These are phyloP conservation scores for Tylochromis polylepis DNA, from an alignment of 2,113 vertebrate species.

Conservation along the genomic window DNA sequence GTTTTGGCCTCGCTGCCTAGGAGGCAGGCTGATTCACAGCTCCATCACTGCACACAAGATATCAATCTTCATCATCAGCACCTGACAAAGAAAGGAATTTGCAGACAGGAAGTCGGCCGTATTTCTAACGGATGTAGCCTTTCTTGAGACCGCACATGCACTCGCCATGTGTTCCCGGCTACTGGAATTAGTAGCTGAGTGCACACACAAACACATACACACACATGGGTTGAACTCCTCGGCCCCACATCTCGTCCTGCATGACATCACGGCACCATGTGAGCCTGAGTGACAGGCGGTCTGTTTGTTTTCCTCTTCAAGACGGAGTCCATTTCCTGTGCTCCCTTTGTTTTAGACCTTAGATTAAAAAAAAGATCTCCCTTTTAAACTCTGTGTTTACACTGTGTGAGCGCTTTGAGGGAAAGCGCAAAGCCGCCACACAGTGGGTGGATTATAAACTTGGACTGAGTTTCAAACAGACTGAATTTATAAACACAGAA, in stretches of 20 bases:
- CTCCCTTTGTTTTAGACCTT: constrained; percentile 70
- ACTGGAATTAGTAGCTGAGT: neutral
- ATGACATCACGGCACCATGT: constrained; percentile 45
- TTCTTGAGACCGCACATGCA: neutral
- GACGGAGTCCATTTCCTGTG: constrained; percentile 68
- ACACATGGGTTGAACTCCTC: neutral
- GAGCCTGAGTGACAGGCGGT: constrained; percentile 61
- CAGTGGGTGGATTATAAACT: constrained; percentile 75
- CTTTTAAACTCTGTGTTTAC: constrained; percentile 70
- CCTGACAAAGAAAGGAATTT: constrained; percentile 28
- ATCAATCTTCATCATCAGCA: constrained; percentile 41
- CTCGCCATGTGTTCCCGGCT: constrained; percentile 27
- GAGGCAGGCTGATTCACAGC: constrained; percentile 20
- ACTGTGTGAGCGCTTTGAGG: constrained; percentile 68
- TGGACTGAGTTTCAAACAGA: constrained; percentile 74
- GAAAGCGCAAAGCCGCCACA: constrained; percentile 71
- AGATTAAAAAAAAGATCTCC: constrained; percentile 51
- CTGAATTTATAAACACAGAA: constrained; percentile 68
- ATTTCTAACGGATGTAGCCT: constrained; percentile 9
- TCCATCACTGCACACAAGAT: neutral
- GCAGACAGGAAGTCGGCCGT: constrained; percentile 46
- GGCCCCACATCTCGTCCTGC: neutral
- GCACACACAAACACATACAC: neutral
- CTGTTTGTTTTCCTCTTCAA: constrained; percentile 66
- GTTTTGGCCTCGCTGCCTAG: neutral